A percentile compares a stretch with the other conserved stretches of the same genome.
Conservation (phyloP, 1,140 invertebrate genomes). For the Diuraphis noxia region DNA sequence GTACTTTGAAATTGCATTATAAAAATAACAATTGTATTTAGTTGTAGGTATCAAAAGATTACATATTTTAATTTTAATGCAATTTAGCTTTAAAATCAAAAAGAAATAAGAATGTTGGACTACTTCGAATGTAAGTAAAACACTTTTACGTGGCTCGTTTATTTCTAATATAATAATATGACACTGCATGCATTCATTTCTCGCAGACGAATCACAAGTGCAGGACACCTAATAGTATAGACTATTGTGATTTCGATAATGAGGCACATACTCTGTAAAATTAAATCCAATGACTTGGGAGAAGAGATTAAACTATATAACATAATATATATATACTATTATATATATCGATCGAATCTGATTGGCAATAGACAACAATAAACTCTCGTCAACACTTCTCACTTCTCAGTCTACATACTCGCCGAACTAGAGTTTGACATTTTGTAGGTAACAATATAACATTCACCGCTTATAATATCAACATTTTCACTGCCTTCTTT, state of each 20-base stretch:
- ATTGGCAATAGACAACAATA: background rate
- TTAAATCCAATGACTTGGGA: slow-evolving; percentile 11
- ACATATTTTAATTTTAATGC: background rate
- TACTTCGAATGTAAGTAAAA: background rate
- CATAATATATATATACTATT: background rate
- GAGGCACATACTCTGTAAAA: background rate
- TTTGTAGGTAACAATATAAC: background rate
- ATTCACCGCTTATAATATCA: background rate
- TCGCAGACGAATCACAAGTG: background rate
- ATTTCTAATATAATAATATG: background rate
- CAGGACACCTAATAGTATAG: no score
- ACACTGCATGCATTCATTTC: background rate
- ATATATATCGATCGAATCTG: background rate
- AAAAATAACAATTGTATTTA: background rate
- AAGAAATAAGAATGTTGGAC: background rate
- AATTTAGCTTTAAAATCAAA: background rate
- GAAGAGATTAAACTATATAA: background rate
- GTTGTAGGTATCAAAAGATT: background rate
- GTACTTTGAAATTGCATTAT: background rate
- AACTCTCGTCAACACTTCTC: background rate
- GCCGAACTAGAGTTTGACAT: background rate
- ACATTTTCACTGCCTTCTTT: background rate
- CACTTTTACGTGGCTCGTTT: background rate
- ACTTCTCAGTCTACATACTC: background rate
- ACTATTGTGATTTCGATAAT: background rate